Base-by-base conservation (phyloP, 1,140 invertebrate species). In the Saccostrea echinata region DNA sequence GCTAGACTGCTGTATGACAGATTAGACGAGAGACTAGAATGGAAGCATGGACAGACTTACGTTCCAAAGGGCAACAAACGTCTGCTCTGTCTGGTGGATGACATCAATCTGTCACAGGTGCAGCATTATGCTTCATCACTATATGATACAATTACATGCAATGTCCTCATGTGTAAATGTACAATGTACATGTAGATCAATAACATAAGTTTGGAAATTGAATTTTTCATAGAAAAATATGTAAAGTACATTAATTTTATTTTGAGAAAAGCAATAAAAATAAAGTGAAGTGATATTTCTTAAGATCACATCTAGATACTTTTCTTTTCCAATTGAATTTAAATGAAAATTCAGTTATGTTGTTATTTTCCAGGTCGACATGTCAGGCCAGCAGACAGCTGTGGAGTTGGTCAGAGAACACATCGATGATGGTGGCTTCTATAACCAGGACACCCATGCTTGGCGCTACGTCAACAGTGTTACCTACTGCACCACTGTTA, bases 381-480 rank as follows among this genome's bases (percentile, higher is more conserved):
- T 89, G 18, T 93, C 88, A 84, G 92, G 93, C 13, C 90, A 94
- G 84, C 94, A 95, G 92, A 93, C 94, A 21, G 93, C 94, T 21
- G 89, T 93, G 55, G 94, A 95, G 88, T 90, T 95, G 76, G 89
- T 95, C 11, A 87, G 94, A 68, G 94, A 95, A 86, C 94, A 94
- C 87, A 92, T 95, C 57, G 94, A 95, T 88, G 94, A 94, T 76
- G 93, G 94, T 64, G 94, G 94, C 1, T 94, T 94, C 68, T 95
- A 95, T 89, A 92, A 92, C 84, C 92, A 93, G 76, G 88, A 91
- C 61, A 92, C 85, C 4, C 92, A 94, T 80, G 88, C 91, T 16
- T 95, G 94, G 94, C 91, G 93, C 86, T 94, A 95, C 61, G 92
- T 94, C 21, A 94, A 94, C 86, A 94, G 93, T 89, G 94, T 95